Base-by-base conservation (phyloP, 1,140 invertebrate species). In the Holotrichia oblita region DNA sequence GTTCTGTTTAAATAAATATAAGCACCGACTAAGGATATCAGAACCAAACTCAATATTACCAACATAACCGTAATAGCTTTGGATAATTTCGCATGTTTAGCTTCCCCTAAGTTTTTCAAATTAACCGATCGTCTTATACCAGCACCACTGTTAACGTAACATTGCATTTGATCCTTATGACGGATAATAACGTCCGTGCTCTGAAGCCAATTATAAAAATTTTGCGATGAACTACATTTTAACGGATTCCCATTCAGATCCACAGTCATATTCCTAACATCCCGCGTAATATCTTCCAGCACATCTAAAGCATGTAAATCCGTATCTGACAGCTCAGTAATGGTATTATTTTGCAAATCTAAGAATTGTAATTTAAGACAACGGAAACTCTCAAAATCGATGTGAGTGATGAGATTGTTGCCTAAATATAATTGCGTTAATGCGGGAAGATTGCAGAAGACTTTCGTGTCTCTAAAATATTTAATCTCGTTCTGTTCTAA, bases 401-500 rank as follows among this genome's bases (percentile, higher is more conserved):
- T 85, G 22, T 89, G 89, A 14, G 86, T 89, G 4, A 93, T 83
- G 10, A 86, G 84, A 82, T 94, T 94, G 77, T 94, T 89, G 42
- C 91, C 93, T 24, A 95, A 85, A 85, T 95, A 91, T 0, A 95
- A 84, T 81, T 95, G 91, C 72, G 91, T 86, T 6, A 95, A 84
- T 77, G 88, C 89, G 0, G 92, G 91, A 22, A 95, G 85, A 79
- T 92, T 90, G 81, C 94, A 95, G 83, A 95, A 95, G 1, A 94
- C 90, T 42, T 88, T 88, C 7, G 87, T 86, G 84, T 94, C 92
- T 77, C 88, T 88, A 80, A 94, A 93, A 74, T 89, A 87, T 1
- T 87, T 90, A 73, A 95, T 94, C 85, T 94, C 92, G 84, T 95
- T 95, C 83, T 94, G 93, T 84, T 95, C 94, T 76, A 95, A 84